Conservation (phyloP, 2,797 vertebrate species). For the Chloroceryle amazona region DNA sequence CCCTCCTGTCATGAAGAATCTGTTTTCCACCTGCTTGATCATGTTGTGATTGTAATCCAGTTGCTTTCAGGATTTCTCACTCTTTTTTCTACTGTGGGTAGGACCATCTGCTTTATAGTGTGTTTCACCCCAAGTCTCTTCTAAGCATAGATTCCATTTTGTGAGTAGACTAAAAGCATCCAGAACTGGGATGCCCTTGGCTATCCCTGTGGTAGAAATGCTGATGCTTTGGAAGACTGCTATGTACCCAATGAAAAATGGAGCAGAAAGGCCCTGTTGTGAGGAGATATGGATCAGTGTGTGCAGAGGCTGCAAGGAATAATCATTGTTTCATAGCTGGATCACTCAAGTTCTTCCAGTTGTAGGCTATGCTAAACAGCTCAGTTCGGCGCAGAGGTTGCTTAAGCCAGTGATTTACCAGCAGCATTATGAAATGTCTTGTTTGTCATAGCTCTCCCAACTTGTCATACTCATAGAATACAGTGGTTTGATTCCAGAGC, state of each 20-base stretch:
- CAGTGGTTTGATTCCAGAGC: background rate
- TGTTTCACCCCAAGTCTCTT: background rate
- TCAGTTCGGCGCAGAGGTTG: background rate
- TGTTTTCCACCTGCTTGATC: background rate
- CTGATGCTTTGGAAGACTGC: background rate
- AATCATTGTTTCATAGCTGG: background rate
- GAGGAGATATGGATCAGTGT: background rate
- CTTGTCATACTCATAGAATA: background rate
- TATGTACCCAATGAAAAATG: fast-evolving
- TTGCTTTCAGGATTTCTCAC: background rate
- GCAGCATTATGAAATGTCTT: fast-evolving
- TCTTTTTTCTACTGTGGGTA: background rate
- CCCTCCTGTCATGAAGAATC: background rate
- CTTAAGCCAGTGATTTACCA: background rate
- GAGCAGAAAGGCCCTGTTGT: background rate
- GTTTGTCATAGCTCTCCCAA: background rate
- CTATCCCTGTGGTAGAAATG: fast-evolving
- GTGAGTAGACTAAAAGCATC: background rate
- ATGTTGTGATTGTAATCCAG: background rate
- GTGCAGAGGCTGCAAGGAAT: background rate
- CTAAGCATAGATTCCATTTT: background rate
- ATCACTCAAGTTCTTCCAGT: background rate
- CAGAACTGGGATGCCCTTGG: background rate
- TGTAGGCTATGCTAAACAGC: background rate
- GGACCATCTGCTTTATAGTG: background rate